Percentiles rank a stretch among this genome's conserved stretches.
Evolutionary conservation across 1,140 invertebrate genomes (phyloP).

Genomic region (Maconellicoccus hirsutus): DNA sequence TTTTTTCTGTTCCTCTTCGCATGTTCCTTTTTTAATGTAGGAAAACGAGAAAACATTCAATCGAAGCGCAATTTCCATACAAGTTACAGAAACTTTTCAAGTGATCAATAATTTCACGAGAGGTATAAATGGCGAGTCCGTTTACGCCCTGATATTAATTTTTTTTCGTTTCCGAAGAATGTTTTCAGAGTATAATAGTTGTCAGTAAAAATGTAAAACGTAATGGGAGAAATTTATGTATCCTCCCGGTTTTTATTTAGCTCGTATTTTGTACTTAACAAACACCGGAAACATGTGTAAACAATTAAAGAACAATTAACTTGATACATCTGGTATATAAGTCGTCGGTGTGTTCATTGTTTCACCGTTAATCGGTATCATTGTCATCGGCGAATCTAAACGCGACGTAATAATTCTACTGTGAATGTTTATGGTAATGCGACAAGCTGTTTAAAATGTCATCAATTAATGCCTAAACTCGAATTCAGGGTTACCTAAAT

Average conservation of each 20-base stretch:
- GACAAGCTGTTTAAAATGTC: conserved; percentile 8
- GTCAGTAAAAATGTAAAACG: background rate
- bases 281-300: conserved; percentile 3
- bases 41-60: background rate
- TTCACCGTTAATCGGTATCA: background rate
- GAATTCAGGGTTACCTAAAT: background rate
- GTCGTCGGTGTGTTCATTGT: background rate
- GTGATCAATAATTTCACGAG: background rate
- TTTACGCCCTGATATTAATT: background rate
- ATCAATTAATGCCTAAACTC: conserved; percentile 5
- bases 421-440: conserved; percentile 3
- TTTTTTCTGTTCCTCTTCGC: background rate
- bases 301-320: conserved; percentile 9
- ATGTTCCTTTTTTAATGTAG: background rate
- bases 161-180: background rate
- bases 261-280: background rate
- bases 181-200: background rate
- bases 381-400: conserved; percentile 8
- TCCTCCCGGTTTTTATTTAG: background rate
- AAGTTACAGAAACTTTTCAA: background rate
- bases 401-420: conserved; percentile 4
- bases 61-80: background rate
- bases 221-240: conserved; percentile 5
- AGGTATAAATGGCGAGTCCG: background rate
- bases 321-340: background rate